Base-by-base conservation (phyloP, 2,797 vertebrate genomes). In the Gymnothorax javanicus region DNA sequence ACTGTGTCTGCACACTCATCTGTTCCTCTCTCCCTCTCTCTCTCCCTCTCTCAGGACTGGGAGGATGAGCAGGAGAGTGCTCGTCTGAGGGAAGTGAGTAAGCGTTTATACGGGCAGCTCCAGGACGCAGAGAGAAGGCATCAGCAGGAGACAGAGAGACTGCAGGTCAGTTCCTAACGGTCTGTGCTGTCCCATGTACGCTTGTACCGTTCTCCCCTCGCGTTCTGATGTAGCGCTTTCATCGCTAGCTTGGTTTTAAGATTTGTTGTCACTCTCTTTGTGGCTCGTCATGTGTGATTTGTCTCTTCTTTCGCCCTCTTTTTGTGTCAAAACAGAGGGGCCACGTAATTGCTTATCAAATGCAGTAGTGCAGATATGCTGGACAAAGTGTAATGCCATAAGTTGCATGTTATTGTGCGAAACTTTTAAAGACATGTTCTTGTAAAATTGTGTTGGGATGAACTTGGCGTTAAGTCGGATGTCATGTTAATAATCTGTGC, bases 121-220 rank as follows among this genome's bases (percentile, higher is more conserved):
- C 96, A 96, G 92, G 97, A 98, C 50, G 93, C 96, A 0, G 97
- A 99, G 87, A 96, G 88, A 84, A 96, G 92, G 60, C 97, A 97
- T 84, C 97, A 96, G 90, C 94, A 96, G 64, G 98, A 99, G 81
- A 95, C 92, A 79, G 94, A 94, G 1, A 92, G 90, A 85, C 96
- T 98, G 2, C 96, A 98, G 97, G 98, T 99, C 88, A 92, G 87
- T 87, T 6, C 11, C 23, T 79, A 25, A 73, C 17, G 69, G 15
- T 23, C 27, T 43, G 33, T 75, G 13, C 2, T 2, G 2, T 13
- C 25, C 71, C 9, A 1, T 17, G 6, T 11, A 2, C 3, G 15
- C 25, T 56, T 75, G 7, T 43, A 75, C 50, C 15, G 4, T 73
- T 13, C 75, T 50, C 5, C 20, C 12, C 6, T 20, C 23, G 13